Conservation (phyloP, 2,113 vertebrate genomes). For the Myotis brandtii region DNA sequence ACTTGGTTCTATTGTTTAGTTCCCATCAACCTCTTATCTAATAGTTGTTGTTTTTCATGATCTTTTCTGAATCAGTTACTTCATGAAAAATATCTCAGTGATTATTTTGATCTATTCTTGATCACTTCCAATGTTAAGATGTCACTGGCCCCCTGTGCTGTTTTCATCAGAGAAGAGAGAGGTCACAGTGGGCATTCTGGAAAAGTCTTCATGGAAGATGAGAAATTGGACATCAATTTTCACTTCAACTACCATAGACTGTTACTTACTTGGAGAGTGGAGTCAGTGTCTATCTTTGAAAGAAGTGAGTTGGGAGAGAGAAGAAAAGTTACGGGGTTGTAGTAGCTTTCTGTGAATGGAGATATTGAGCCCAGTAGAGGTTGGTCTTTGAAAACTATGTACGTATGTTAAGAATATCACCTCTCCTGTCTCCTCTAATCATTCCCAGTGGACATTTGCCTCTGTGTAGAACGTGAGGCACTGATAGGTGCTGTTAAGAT, state of each 20-base stretch:
- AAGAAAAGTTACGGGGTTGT: neutral
- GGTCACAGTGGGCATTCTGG: neutral
- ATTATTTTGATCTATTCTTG: neutral
- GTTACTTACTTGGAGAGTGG: neutral
- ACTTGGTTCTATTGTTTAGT: neutral
- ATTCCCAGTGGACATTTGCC: neutral
- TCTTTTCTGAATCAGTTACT: conserved; percentile 37
- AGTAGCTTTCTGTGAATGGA: neutral
- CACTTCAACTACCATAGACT: neutral
- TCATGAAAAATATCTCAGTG: neutral
- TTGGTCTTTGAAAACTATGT: neutral
- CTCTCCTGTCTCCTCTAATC: neutral
- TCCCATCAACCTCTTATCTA: neutral
- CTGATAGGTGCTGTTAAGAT: neutral
- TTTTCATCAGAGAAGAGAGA: conserved; percentile 40
- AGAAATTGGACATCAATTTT: conserved; percentile 16
- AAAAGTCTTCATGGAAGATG: neutral
- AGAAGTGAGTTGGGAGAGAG: neutral
- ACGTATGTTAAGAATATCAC: neutral
- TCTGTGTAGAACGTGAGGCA: neutral
- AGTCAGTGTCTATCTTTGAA: neutral
- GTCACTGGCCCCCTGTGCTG: neutral
- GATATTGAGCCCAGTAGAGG: neutral
- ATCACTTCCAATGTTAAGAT: neutral
- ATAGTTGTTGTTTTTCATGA: neutral